Evolutionary conservation across 2,888 invertebrate genomes (phyloP), one percentile per base, ranked within the genome.

Genomic region (Euzophera pinguis): DNA sequence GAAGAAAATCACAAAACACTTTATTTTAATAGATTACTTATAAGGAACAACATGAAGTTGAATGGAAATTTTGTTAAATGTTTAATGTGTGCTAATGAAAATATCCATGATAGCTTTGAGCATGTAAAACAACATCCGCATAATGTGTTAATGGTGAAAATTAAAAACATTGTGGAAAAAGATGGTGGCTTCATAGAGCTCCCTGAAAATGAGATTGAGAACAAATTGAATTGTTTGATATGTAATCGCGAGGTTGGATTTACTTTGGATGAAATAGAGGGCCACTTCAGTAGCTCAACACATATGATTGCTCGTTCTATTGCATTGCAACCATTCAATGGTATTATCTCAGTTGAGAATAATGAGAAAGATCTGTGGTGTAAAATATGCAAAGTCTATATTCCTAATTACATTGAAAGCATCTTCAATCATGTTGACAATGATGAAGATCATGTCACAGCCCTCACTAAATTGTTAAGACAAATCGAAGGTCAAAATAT

Each of bases 261-360:
- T 38, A 64, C 60, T 4, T 47, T 62, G 6, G 52, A 60, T 7
- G 51, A 55, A 5, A 52, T 76, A 1, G 54, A 59, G 47, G 38
- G 56, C 3, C 80, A 81, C 50, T 56, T 73, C 45, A 13, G 38
- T 27, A 64, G 68, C 13, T 9, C 32, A 7, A 65, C 41, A 47
- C 80, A 81, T 50, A 63, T 47, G 55, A 60, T 69, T 61, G 72
- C 71, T 9, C 62, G 70, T 34, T 61, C 75, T 1, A 74, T 79
- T 56, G 71, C 65, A 10, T 63, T 81, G 1, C 80, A 79, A 55
- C 77, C 79, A 7, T 58, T 69, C 22, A 81, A 82, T 55, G 81
- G 74, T 0, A 78, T 82, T 61, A 78, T 80, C 56, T 74, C 78
- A 12, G 73, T 80, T 0, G 71, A 75, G 50, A 67, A 65, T n/a